Evolutionary conservation across 1,140 invertebrate genomes (phyloP).

Genomic region (Achatina immaculata): DNA sequence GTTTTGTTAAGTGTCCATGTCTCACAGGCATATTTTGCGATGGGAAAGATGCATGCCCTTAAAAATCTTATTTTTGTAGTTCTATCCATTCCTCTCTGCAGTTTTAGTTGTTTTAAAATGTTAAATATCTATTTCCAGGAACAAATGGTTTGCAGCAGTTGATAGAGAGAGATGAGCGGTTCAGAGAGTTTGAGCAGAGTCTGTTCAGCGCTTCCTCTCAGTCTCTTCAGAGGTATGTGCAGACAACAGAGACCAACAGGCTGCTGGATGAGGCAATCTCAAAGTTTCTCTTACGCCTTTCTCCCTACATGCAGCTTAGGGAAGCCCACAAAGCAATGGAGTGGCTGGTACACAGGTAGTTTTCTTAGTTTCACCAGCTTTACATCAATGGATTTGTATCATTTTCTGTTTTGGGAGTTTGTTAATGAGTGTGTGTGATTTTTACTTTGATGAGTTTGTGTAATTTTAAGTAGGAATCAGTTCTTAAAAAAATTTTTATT

Average conservation of each 20-base stretch:
- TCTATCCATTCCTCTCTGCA: too few species aligned
- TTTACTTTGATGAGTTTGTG: neutral
- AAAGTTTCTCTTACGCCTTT: constrained; percentile 24
- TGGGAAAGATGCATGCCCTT: too few species aligned
- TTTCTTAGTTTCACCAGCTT: too few species aligned
- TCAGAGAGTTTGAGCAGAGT: constrained; percentile 32
- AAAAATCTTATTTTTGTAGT: too few species aligned
- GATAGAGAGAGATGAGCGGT: constrained; percentile 31
- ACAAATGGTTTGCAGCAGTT: constrained; percentile 36
- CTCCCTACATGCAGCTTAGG: constrained; percentile 35
- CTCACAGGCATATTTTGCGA: too few species aligned
- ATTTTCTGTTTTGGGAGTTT: neutral
- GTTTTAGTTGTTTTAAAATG: neutral
- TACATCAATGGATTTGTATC: neutral
- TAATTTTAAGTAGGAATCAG: too few species aligned
- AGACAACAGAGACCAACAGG: constrained; percentile 28
- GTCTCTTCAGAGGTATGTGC: constrained; percentile 28
- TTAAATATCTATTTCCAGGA: neutral
- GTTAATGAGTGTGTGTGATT: neutral
- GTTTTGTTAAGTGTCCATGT: too few species aligned
- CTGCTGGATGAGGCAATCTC: constrained; percentile 22
- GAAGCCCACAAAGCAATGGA: constrained; percentile 39
- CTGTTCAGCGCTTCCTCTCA: constrained; percentile 34
- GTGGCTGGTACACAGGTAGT: constrained; percentile 37
- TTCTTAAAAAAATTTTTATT: too few species aligned